phyloP scores from a whole-genome alignment of 1,140 invertebrate species.

The Diabrotica undecimpunctata region DNA sequence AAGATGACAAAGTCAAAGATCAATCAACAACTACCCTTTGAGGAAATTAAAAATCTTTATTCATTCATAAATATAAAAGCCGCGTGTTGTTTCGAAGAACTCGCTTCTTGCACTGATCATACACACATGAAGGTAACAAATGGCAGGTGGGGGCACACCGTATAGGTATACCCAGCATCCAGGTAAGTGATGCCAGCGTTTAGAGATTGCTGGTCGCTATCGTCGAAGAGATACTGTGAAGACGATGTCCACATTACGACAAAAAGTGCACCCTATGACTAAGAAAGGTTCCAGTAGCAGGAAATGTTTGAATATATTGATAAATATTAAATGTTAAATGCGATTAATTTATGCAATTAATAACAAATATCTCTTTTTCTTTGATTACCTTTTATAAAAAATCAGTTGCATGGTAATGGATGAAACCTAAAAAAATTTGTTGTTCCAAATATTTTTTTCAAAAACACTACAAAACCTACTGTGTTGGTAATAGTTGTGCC shows the following conservation, averaged over 20 bases:
- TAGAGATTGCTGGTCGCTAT: neutral
- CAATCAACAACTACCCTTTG: neutral
- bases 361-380: too few relatives aligned
- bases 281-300: too few relatives aligned
- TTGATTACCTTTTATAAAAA: too few relatives aligned
- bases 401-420: too few relatives aligned
- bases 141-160: slow-evolving; percentile 44
- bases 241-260: neutral
- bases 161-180: slow-evolving; percentile 44
- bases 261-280: too few relatives aligned
- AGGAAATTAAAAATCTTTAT: slow-evolving; percentile 12
- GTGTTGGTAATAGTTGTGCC: too few relatives aligned
- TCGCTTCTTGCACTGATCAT: slow-evolving; percentile 49
- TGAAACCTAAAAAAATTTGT: too few relatives aligned
- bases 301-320: too few relatives aligned
- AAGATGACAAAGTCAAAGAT: slow-evolving; percentile 9
- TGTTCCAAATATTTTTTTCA: too few relatives aligned
- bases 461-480: too few relatives aligned
- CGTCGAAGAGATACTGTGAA: neutral
- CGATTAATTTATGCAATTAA: too few relatives aligned
- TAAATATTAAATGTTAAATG: too few relatives aligned
- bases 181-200: slow-evolving; percentile 43
- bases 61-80: slow-evolving; percentile 37
- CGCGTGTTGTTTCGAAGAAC: slow-evolving; percentile 45
- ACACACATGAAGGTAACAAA: slow-evolving; percentile 48